Percentiles rank a stretch among this genome's conserved stretches.
These are phyloP conservation scores for Crenichthys baileyi DNA, from an alignment of 2,797 vertebrate species.

Conservation along the genomic window DNA sequence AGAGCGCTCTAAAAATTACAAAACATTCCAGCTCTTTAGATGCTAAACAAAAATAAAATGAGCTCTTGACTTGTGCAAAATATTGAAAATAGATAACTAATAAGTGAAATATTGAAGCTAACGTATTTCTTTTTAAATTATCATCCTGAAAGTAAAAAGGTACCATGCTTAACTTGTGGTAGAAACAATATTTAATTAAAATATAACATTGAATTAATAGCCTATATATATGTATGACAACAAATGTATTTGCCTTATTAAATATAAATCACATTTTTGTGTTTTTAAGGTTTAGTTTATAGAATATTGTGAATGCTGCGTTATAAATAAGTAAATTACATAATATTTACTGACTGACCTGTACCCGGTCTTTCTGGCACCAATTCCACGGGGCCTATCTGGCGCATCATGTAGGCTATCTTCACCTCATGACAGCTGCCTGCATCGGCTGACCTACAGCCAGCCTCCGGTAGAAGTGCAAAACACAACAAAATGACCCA, in stretches of 20 bases:
- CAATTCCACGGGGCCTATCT: constrained; percentile 87
- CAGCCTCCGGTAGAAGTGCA: constrained; percentile 32
- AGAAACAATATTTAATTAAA: background rate
- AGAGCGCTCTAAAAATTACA: background rate
- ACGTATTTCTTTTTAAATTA: background rate
- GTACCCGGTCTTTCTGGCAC: constrained; percentile 86
- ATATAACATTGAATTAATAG: too few relatives aligned
- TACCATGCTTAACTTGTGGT: background rate
- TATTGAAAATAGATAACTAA: background rate
- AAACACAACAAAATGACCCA: constrained; percentile 64
- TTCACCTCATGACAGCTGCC: constrained; percentile 92
- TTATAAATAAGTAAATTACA: too few relatives aligned
- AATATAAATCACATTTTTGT: too few relatives aligned
- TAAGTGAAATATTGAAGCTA: background rate
- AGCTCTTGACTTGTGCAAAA: too few relatives aligned
- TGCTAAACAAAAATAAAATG: too few relatives aligned
- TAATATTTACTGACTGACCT: constrained; percentile 74
- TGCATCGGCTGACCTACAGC: constrained; percentile 64
- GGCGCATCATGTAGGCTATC: constrained; percentile 90
- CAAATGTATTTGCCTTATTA: too few relatives aligned
- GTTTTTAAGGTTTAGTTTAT: too few relatives aligned
- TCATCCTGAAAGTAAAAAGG: background rate
- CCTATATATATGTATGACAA: too few relatives aligned
- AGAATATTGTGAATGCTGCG: too few relatives aligned
- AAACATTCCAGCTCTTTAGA: background rate